Percentiles rank a stretch among this genome's conserved stretches.
Conservation (phyloP, 2,113 vertebrate genomes). For the Lepisosteus oculatus region DNA sequence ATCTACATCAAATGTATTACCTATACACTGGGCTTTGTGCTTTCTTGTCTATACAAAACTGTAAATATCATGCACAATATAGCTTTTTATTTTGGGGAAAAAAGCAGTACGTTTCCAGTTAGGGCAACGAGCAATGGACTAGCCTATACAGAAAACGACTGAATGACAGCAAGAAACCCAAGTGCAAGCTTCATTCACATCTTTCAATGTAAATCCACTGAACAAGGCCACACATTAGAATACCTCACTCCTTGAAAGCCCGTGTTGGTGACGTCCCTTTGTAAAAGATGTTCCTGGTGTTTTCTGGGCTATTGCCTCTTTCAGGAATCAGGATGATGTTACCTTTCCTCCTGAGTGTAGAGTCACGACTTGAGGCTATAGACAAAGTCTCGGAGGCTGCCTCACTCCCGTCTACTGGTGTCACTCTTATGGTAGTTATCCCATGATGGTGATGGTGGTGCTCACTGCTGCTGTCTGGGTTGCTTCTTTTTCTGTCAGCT, state of each 20-base stretch:
- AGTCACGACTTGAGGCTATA: conserved; percentile 85
- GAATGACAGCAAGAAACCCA: conserved; percentile 33
- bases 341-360: conserved; percentile 85
- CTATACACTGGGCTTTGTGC: conserved; percentile 58
- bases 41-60: conserved; percentile 48
- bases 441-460: conserved; percentile 85
- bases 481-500: conserved; percentile 79
- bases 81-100: conserved; percentile 31
- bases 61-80: conserved; percentile 56
- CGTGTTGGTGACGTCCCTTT: conserved; percentile 89
- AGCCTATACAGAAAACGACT: conserved; percentile 15
- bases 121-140: conserved; percentile 21
- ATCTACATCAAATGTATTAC: conserved; percentile 48
- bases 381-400: conserved; percentile 81
- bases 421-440: conserved; percentile 87
- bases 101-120: conserved; percentile 26
- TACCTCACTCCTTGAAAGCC: conserved; percentile 80
- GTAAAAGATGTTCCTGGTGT: conserved; percentile 95
- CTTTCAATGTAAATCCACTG: conserved; percentile 16
- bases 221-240: conserved; percentile 20
- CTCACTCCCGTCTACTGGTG: conserved; percentile 83
- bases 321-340: conserved; percentile 93
- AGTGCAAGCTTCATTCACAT: conserved; percentile 46
- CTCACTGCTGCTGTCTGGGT: conserved; percentile 70
- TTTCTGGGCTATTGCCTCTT: conserved; percentile 89